Conservation (phyloP, 35 echinoderm and acorn worm species). For the Heliocidaris tuberculata region DNA sequence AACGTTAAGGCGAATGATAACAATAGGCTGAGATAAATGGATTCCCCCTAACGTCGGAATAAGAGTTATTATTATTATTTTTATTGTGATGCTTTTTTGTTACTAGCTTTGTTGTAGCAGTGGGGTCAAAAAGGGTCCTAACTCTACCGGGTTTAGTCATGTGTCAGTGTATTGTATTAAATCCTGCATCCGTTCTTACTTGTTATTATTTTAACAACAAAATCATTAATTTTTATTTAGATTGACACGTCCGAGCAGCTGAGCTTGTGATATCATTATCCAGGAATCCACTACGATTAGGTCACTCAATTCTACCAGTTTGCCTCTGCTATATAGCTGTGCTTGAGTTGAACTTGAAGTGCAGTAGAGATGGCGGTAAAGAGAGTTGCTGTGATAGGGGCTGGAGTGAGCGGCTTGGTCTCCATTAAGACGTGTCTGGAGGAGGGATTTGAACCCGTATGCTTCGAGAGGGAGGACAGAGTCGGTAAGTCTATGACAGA, state of each 20-base stretch:
- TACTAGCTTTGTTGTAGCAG: too few species aligned
- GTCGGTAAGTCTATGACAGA: slow-evolving; percentile 57
- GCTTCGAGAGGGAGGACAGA: slow-evolving; percentile 64
- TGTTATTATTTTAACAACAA: too few species aligned
- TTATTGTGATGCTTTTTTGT: too few species aligned
- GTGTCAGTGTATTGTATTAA: too few species aligned
- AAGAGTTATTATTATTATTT: too few species aligned
- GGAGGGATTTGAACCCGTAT: slow-evolving; percentile 74
- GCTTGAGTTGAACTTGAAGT: slow-evolving; percentile 5
- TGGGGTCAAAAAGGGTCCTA: too few species aligned
- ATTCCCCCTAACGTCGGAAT: too few species aligned
- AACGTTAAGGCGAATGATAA: too few species aligned
- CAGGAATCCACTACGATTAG: neutral
- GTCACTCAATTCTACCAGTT: neutral
- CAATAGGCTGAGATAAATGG: too few species aligned
- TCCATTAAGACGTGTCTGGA: slow-evolving; percentile 76
- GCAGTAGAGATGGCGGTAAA: slow-evolving; percentile 55
- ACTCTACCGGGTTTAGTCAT: too few species aligned
- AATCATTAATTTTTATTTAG: neutral
- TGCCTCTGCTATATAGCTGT: neutral
- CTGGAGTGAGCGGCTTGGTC: slow-evolving; percentile 63
- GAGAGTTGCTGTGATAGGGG: slow-evolving; percentile 71
- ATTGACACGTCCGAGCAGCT: neutral
- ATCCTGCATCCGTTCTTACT: too few species aligned
- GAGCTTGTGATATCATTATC: neutral